Conservation (phyloP, 2,888 invertebrate species). For the Dromius quadrimaculatus region DNA sequence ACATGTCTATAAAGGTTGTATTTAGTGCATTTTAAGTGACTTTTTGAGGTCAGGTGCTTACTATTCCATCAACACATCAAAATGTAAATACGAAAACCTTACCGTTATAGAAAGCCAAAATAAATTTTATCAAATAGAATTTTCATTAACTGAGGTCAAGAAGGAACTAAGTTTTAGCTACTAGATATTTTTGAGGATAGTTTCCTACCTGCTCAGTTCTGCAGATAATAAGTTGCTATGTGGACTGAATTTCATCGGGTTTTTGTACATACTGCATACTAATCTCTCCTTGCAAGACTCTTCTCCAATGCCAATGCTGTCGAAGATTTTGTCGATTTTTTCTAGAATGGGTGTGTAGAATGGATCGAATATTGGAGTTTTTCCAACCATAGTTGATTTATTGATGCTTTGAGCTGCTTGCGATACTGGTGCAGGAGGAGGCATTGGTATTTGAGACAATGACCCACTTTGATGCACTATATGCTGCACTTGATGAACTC, state of each 20-base stretch:
- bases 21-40: not conserved
- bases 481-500: constrained; percentile 23
- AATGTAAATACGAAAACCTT: not conserved
- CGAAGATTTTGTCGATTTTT: constrained; percentile 81
- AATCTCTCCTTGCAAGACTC: constrained; percentile 83
- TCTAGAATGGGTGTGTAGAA: constrained; percentile 85
- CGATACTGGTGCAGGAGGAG: constrained; percentile 10
- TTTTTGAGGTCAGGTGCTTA: not conserved
- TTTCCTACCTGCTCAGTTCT: constrained; percentile 86
- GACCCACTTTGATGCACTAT: constrained; percentile 46
- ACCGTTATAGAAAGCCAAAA: constrained; percentile 23
- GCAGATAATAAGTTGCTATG: constrained; percentile 89
- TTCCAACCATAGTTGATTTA: constrained; percentile 61
- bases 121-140: constrained; percentile 1
- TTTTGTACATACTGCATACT: constrained; percentile 87
- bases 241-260: constrained; percentile 84
- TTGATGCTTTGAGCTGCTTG: constrained; percentile 7
- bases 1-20: not conserved
- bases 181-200: not conserved
- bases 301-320: constrained; percentile 77
- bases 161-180: not conserved
- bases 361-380: constrained; percentile 64
- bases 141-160: constrained; percentile 21
- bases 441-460: constrained; percentile 22
- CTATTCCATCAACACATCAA: constrained; percentile 16